Percentiles rank a stretch among this genome's conserved stretches.
Evolutionary conservation across 1,140 invertebrate genomes (phyloP).

Genomic region (Chelonus insularis): DNA sequence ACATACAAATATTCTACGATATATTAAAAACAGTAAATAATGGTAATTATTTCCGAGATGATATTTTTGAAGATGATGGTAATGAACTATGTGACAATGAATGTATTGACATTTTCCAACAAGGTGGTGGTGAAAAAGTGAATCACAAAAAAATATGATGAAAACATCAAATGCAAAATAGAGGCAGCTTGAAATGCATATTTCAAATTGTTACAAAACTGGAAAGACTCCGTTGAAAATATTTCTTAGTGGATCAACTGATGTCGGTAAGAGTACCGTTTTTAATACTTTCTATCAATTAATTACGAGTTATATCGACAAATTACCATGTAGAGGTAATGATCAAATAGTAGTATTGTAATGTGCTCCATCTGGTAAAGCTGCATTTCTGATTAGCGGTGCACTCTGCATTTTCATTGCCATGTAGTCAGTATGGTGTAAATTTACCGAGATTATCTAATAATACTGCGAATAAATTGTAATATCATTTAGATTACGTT

Average conservation of each 20-base stretch:
- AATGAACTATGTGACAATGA: too few relatives aligned
- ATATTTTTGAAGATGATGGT: background rate
- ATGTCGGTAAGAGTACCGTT: constrained; percentile 35
- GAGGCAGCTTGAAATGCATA: constrained; percentile 26
- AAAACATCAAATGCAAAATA: constrained; percentile 17
- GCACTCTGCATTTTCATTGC: constrained; percentile 40
- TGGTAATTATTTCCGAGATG: background rate
- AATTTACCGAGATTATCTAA: constrained; percentile 3
- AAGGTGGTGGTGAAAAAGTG: background rate
- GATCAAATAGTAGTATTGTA: constrained; percentile 18
- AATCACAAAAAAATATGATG: background rate
- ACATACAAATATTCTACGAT: too few relatives aligned
- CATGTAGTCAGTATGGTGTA: constrained; percentile 27
- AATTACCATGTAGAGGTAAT: background rate
- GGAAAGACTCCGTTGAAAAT: constrained; percentile 24
- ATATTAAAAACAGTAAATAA: background rate
- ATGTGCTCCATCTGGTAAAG: constrained; percentile 45
- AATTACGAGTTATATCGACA: constrained; percentile 16
- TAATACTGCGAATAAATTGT: constrained; percentile 20
- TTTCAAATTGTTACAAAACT: constrained; percentile 34
- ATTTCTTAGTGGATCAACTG: constrained; percentile 30
- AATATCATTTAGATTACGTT: constrained; percentile 33
- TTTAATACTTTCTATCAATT: constrained; percentile 32
- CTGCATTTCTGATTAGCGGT: constrained; percentile 38
- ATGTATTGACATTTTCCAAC: constrained; percentile 1